These are phyloP conservation scores for Alethe diademata DNA, from an alignment of 2,113 vertebrate genomes.

Conservation along the genomic window DNA sequence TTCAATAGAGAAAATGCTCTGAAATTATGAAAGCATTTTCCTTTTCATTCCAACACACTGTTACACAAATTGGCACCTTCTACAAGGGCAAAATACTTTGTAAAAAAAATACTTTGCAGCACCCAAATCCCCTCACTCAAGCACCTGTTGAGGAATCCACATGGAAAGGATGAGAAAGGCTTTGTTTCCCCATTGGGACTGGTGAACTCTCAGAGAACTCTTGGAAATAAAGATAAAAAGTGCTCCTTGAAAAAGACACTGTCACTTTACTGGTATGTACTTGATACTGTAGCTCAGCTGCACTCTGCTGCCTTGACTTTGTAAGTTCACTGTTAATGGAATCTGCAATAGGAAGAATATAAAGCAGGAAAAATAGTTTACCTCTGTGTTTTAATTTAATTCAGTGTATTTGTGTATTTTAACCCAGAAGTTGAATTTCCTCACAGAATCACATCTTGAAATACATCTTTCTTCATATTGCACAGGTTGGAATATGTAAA, in stretches of 20 bases:
- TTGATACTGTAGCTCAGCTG: neutral
- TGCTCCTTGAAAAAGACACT: neutral
- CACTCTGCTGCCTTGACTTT: neutral
- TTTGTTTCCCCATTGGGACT: neutral
- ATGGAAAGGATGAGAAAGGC: neutral
- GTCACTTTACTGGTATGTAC: neutral
- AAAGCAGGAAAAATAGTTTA: neutral
- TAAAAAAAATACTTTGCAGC: neutral
- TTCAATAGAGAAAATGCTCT: neutral
- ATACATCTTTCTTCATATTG: neutral
- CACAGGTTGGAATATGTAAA: neutral
- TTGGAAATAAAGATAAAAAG: neutral
- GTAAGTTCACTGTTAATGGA: neutral
- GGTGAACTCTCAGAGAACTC: neutral
- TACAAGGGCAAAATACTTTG: neutral
- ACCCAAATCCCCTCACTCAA: neutral
- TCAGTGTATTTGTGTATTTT: neutral
- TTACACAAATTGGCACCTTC: neutral
- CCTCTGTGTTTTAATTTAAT: neutral
- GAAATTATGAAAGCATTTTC: neutral
- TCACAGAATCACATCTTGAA: neutral
- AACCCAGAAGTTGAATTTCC: neutral
- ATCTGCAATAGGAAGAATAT: neutral
- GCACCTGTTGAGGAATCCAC: neutral
- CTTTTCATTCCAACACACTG: neutral